Conservation (phyloP, 2,113 vertebrate species). For the Pluvialis apricaria region DNA sequence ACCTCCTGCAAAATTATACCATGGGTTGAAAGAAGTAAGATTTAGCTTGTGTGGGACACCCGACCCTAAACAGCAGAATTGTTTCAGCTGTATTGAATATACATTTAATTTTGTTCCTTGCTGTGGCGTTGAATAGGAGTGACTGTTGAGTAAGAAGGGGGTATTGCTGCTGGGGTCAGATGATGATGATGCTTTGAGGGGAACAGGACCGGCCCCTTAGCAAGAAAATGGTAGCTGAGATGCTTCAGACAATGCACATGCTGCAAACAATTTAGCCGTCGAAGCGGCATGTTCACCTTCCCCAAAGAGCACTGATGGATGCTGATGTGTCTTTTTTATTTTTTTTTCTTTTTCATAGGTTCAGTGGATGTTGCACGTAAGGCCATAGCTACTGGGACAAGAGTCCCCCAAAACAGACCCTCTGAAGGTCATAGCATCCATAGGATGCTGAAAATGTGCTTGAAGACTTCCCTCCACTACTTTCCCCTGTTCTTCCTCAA, state of each 20-base stretch:
- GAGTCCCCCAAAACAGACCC: neutral
- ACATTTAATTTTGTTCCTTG: neutral
- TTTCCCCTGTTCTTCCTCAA: neutral
- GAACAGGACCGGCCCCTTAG: neutral
- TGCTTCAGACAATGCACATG: neutral
- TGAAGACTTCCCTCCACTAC: neutral
- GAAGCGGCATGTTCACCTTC: neutral
- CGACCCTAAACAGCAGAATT: neutral
- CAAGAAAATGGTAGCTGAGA: neutral
- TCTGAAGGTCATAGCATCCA: neutral
- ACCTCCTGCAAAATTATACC: neutral
- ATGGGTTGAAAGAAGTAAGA: fast-evolving
- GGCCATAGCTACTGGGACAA: neutral
- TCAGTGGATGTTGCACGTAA: neutral
- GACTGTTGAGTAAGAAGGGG: neutral
- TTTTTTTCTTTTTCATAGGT: neutral
- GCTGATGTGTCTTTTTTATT: neutral
- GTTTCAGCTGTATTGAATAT: neutral
- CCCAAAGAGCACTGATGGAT: fast-evolving
- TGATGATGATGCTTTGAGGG: neutral
- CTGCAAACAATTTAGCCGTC: neutral
- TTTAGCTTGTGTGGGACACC: neutral
- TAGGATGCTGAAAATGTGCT: neutral
- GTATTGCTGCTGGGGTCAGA: neutral
- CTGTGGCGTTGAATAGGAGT: fast-evolving